Base-by-base conservation (phyloP, 1,140 invertebrate genomes). In the Melipona quadrifasciata region DNA sequence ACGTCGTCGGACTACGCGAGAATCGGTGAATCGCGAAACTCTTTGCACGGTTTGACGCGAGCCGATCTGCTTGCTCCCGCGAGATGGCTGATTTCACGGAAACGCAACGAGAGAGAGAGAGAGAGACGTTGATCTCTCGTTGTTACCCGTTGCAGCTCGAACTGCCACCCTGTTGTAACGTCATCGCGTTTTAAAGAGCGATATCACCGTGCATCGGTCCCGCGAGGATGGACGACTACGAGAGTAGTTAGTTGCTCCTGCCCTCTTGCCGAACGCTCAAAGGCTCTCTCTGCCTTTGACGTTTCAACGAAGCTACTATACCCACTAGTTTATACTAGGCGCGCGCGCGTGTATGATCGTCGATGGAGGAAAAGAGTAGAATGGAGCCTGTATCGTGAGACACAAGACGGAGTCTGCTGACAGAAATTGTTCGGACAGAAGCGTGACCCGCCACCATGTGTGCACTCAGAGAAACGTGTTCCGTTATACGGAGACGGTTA, bases 361-460 rank as follows among this genome's bases (percentile, higher is more conserved):
- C 53, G 53, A 17, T 27, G n/a, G 64, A 53, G 5, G 17, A 64
- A 39, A 14, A 51, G 80, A 27, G 19, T 17, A 21, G n/a, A 55
- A 65, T 39, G 58, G 80, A 75, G 47, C 27, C 80, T 82, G 65
- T 65, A 24, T 27, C 39, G 12, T 34, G 14, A 39, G 76, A 71
- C 17, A 53, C 17, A 53, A 76, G 67, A 84, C 21, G 21, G 55
- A 58, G 21, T 84, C 67, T 61, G 74, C 74, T 64, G 77, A 79
- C 27, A 67, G 78, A 88, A 61, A 83, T 64, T 57, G 67, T 77
- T 55, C 88, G 90, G 91, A 92, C 83, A 86, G 90, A 94, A 94
- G 93, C 93, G 91, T 94, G 91, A 94, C 92, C 93, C 93, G 92
- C 92, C 93, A 94, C 93, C 92, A 91, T 91, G 85, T 92, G 89